Base-by-base conservation (phyloP, 2,888 invertebrate genomes). In the Mesoligia furuncula region DNA sequence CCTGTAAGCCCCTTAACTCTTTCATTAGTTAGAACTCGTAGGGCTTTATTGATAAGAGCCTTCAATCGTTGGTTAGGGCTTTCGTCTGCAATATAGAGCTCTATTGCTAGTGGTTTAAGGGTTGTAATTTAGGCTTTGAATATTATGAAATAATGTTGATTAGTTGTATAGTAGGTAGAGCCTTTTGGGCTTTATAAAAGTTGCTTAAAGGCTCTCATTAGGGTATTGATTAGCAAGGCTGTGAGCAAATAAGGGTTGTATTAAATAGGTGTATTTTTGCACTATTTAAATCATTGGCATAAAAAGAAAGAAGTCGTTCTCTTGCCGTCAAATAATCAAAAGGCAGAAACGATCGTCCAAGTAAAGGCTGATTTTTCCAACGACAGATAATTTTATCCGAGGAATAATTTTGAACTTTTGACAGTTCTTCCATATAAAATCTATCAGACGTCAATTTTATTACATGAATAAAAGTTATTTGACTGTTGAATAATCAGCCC, bases 171-270 rank as follows among this genome's bases (percentile, higher is more conserved):
- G 36, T 59, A 59, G 24, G n/a, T 15, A 68, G 57, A 27, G 42
- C 54, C 15, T 61, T 61, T 24, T 48, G 8, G 13, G n/a, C 51
- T 64, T 59, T 36, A 54, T 54, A 51, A 68, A 75, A 36, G n/a
- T 20, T 27, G 7, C 24, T 17, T 24, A 54, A 48, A 24, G 62
- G 61, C 11, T 62, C 8, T 51, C 13, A 15, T 39, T 42, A n/a
- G 5, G 20, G 13, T 24, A 24, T 64, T 51, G 17, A 69, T 42
- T 13, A 24, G 42, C 4, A 65, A 36, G 69, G 69, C 69, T 83
- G 69, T 83, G 83, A 66, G 45, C 6, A 54, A 77, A 61, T 51
- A 24, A 80, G 27, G 77, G 39, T 74, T 20, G 27, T 65, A 65
- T 48, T 24, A n/a, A 51, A 65, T 59, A 45, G 17, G 24, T 72